Evolutionary conservation across 2,113 vertebrate species (phyloP).

Genomic region (Raja brachyura): DNA sequence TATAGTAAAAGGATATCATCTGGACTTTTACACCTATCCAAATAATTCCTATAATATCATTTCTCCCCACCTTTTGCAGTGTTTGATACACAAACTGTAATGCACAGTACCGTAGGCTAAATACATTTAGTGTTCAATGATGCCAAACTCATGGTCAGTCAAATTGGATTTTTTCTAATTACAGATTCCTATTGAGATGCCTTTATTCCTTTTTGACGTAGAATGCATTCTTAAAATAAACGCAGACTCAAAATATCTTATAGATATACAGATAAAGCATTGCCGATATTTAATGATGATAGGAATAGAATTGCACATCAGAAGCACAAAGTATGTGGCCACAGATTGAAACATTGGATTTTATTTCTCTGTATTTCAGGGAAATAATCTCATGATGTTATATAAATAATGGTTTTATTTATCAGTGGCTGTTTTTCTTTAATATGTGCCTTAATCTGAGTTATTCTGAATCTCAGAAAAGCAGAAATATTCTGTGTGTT

Average conservation of each 20-base stretch:
- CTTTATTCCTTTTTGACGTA: background rate
- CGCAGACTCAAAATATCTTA: background rate
- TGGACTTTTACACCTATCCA: background rate
- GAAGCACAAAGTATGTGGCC: background rate
- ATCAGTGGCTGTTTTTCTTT: background rate
- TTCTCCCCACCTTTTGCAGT: background rate
- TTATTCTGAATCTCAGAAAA: background rate
- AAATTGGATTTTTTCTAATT: background rate
- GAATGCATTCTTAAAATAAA: background rate
- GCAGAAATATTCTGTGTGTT: background rate
- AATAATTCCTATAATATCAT: background rate
- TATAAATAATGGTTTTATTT: background rate
- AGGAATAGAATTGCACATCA: background rate
- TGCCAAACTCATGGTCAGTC: background rate
- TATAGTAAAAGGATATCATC: background rate
- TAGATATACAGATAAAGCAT: background rate
- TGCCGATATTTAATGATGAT: background rate
- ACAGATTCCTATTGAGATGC: background rate
- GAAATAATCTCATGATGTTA: background rate
- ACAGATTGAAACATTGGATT: background rate
- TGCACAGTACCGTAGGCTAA: background rate
- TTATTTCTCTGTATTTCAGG: constrained; percentile 17
- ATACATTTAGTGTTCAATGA: background rate
- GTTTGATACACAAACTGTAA: background rate
- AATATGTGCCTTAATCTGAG: background rate